Evolutionary conservation across 2,113 vertebrate species (phyloP).

Genomic region (Sterrhoptilus dennistouni): DNA sequence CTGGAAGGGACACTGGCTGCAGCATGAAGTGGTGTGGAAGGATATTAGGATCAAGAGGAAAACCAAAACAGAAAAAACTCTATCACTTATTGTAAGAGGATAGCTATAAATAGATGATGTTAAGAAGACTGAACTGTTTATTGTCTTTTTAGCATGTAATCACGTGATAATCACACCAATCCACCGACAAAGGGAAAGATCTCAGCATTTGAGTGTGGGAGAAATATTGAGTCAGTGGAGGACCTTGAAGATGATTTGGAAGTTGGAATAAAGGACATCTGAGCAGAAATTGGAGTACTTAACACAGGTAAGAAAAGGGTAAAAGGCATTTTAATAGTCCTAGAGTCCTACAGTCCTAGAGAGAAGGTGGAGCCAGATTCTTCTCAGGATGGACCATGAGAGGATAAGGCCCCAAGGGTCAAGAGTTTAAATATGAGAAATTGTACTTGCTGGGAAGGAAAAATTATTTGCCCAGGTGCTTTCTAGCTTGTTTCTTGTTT

Average conservation of each 20-base stretch:
- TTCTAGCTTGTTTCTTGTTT: background rate
- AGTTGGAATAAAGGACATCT: background rate
- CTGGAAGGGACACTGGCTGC: background rate
- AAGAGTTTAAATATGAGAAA: background rate
- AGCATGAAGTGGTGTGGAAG: background rate
- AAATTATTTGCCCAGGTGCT: background rate
- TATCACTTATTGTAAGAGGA: background rate
- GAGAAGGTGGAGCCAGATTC: background rate
- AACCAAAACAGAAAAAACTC: background rate
- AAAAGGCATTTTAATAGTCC: background rate
- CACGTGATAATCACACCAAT: rapidly evolving
- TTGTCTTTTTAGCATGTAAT: background rate
- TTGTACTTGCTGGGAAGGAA: background rate
- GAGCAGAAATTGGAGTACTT: background rate
- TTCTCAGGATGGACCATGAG: background rate
- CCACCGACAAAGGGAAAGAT: background rate
- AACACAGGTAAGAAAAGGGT: background rate
- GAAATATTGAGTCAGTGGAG: background rate
- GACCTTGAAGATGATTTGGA: background rate
- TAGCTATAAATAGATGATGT: background rate
- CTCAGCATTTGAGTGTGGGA: background rate
- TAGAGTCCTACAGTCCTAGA: background rate
- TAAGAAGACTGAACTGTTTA: background rate
- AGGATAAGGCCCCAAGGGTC: background rate
- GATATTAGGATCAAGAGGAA: background rate